Evolutionary conservation across 2,888 invertebrate species (phyloP), one percentile per base, ranked within the genome.

Genomic region (Nymphalis c-album): DNA sequence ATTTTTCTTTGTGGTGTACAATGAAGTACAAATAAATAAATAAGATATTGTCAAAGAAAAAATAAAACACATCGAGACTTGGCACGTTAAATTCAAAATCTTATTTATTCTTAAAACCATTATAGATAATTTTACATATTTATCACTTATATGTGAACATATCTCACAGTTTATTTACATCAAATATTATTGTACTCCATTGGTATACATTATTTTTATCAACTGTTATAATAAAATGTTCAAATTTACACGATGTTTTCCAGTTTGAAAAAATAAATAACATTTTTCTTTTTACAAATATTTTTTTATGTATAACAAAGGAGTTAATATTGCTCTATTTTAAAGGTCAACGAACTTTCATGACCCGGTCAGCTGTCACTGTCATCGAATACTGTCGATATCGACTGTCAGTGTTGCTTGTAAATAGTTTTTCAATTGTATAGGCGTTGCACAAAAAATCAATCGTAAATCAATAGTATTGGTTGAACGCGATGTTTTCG

Each of bases 51-150:
- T 48, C 18, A 7, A n/a, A 8, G 22, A 16, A 0, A 26, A 7
- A 77, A 83, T 86, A 83, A 91, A 89, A 91, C 90, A 81, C 76
- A 85, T 78, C 64, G 69, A 68, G 74, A 79, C 82, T 91, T 91
- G 91, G 91, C 91, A 91, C 91, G 83, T 91, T 90, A 85, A 91
- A 87, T 91, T 91, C 86, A 90, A 91, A 91, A 90, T 86, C 81
- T 86, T 83, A 83, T 91, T 90, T 91, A 90, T 90, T 85, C 83
- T 85, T 84, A 78, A 81, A 77, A 78, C 76, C 76, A 83, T 84
- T 84, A 88, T 85, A 85, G 80, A 76, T 88, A 86, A 85, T 88
- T 73, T 77, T 88, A 88, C 83, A 86, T 78, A 78, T 75, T 60
- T 69, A 81, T 79, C 64, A 77, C 77, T 84, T 83, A 84, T 72